A percentile compares a stretch with the other conserved stretches of the same genome.
phyloP scores from a whole-genome alignment of 2,797 vertebrate genomes.

The Balearica regulorum region DNA sequence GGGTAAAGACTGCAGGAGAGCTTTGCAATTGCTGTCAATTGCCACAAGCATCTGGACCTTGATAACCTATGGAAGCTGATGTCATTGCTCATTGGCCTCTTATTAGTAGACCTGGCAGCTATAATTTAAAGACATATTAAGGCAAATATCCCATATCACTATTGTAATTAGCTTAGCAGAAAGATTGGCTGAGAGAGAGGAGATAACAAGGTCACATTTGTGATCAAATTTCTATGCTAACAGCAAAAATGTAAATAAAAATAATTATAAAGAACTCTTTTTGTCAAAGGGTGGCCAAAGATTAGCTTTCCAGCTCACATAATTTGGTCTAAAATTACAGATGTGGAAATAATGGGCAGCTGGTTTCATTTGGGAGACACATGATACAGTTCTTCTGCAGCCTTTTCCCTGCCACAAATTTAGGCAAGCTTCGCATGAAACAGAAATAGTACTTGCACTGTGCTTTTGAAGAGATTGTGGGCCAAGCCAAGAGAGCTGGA shows the following conservation, averaged over 20 bases:
- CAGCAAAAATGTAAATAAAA: not conserved
- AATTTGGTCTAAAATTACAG: not conserved
- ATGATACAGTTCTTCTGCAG: not conserved
- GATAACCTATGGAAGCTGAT: not conserved
- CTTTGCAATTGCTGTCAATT: not conserved
- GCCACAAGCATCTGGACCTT: not conserved
- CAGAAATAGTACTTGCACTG: not conserved
- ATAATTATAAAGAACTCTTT: not conserved
- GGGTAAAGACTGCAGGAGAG: not conserved
- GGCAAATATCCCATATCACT: not conserved
- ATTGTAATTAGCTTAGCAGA: not conserved
- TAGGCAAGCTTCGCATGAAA: not conserved
- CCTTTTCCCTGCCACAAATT: not conserved
- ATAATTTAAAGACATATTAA: not conserved
- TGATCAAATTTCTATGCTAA: not conserved
- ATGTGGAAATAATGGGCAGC: not conserved
- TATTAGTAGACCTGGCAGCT: not conserved
- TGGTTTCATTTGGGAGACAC: constrained; percentile 32
- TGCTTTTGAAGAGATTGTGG: not conserved
- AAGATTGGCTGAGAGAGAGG: not conserved
- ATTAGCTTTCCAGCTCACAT: not conserved
- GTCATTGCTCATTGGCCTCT: not conserved
- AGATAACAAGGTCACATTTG: not conserved
- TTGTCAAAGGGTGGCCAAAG: not conserved
- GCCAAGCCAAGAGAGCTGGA: not conserved